These are phyloP conservation scores for Eudyptes chrysolophus DNA, from an alignment of 2,113 vertebrate species.

Conservation along the genomic window DNA sequence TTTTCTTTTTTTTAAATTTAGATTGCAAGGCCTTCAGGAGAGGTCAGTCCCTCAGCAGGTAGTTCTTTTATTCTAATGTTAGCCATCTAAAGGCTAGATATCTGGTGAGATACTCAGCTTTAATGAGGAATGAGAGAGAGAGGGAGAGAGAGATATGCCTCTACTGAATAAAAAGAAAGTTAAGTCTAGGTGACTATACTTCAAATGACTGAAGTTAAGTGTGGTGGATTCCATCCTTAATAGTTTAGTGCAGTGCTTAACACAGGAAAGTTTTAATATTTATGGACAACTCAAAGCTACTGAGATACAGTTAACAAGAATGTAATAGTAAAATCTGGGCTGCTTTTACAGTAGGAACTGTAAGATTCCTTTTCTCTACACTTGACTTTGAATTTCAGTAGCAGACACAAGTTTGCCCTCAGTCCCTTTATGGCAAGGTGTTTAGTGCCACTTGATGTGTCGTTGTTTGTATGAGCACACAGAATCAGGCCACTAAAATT, in stretches of 20 bases:
- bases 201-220: background rate
- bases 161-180: background rate
- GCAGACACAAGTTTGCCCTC: background rate
- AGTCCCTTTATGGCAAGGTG: accelerated
- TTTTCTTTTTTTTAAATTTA: background rate
- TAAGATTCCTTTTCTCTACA: background rate
- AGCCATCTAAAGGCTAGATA: background rate
- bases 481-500: background rate
- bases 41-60: background rate
- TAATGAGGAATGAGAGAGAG: background rate
- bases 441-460: background rate
- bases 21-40: background rate
- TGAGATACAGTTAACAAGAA: background rate
- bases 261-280: background rate
- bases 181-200: background rate
- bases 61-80: background rate
- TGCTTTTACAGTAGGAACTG: background rate
- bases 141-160: background rate
- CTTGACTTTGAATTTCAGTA: background rate
- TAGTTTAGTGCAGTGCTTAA: background rate
- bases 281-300: background rate
- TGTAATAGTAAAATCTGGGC: background rate
- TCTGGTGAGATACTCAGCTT: background rate
- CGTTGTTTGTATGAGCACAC: background rate
- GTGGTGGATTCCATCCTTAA: background rate